phyloP scores from a whole-genome alignment of 2,797 vertebrate species.

The Netta rufina region DNA sequence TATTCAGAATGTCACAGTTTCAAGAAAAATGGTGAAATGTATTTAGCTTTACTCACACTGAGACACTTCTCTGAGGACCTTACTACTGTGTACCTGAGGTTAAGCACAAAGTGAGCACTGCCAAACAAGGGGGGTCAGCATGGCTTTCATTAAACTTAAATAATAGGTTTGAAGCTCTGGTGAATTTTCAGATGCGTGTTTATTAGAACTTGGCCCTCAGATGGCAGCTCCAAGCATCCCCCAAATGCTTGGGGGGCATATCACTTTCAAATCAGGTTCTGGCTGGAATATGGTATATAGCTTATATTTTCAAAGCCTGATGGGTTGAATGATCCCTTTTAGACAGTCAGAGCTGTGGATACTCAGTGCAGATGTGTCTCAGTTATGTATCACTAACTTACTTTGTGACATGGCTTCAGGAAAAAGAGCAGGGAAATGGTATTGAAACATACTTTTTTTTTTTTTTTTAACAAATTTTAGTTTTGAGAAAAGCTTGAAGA shows the following conservation, averaged over 20 bases:
- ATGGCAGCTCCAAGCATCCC: neutral
- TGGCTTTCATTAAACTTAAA: neutral
- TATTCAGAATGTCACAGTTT: neutral
- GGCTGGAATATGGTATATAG: fast-evolving
- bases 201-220: neutral
- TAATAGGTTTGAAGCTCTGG: neutral
- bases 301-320: neutral
- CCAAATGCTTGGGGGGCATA: neutral
- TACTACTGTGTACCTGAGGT: neutral
- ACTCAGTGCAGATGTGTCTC: neutral
- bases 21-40: neutral
- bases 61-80: neutral
- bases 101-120: neutral
- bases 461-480: neutral
- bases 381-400: neutral
- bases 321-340: neutral
- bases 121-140: neutral
- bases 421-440: neutral
- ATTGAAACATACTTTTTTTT: neutral
- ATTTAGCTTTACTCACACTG: neutral
- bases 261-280: neutral
- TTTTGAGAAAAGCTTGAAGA: constrained; percentile 15
- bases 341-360: neutral
- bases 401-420: neutral
- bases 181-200: neutral